Evolutionary conservation across 1,140 invertebrate species (phyloP), one percentile per base, ranked within the genome.

Genomic region (Calycopis cecrops): DNA sequence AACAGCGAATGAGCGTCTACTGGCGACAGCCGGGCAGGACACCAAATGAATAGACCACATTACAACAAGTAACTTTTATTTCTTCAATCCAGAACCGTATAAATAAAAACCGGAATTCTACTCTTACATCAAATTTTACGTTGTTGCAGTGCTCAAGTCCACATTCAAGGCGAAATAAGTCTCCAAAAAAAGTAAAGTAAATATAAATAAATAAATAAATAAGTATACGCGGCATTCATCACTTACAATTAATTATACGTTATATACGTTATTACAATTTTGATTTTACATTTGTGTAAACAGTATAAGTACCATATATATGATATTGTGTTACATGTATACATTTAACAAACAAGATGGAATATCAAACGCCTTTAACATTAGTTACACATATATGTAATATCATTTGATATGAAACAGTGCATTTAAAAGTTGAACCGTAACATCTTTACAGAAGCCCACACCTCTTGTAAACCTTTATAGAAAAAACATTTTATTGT

Each of bases 41-140:
- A 48, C 56, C 57, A 76, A 79, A 79, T 69, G 76, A 78, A 80
- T 69, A 76, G 71, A 70, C 61, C 67, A 79, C 75, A 70, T 75
- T 80, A 85, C 82, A 85, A 85, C 79, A 85, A 78, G 76, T 76
- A 85, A 82, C 79, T 70, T 85, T 85, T 85, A 84, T 83, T 85
- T 85, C 73, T 83, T 85, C 73, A 84, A 80, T 85, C 77, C 82
- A 77, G 80, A 82, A 83, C 79, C 82, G 82, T 79, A 78, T 80
- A 85, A 82, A 75, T 85, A 75, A 81, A 75, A 72, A 63, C 74
- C 71, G 76, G 81, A 80, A 80, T 74, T 75, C 77, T 79, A 85
- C 71, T 79, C 65, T 65, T 82, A 83, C 70, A 79, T 76, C 65
- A 76, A 74, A 76, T 73, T 81, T 73, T 75, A 79, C 71, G 73